Base-by-base conservation (phyloP, 1,140 invertebrate genomes). In the Trachelipus rathkii region DNA sequence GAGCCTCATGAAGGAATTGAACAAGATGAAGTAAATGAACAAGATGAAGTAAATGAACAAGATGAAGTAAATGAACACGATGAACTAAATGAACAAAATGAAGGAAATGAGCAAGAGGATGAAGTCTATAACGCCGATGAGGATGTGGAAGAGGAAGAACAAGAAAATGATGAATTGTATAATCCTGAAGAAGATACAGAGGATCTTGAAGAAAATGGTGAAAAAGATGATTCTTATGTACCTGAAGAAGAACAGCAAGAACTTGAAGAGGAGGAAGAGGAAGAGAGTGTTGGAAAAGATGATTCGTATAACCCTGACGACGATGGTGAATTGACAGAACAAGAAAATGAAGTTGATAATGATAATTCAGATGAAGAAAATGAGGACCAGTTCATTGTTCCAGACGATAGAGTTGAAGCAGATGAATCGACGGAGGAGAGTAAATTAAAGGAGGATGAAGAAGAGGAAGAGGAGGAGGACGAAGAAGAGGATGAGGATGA, bases 171-270 rank as follows among this genome's bases (percentile, higher is more conserved):
- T 46, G 67, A 50, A 24, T 21, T 45, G 21, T 45, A 13, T n/a
- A 23, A 71, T 15, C 45, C 45, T 13, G 74, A 76, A 23, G 50
- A 60, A 15, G 50, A 60, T 60, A 60, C 19, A 15, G 50, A 60
- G 19, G 71, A 19, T 13, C 21, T 43, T 15, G 44, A 45, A 9
- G 21, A 13, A 24, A 50, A 0, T 13, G 50, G 46, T 10, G 13
- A 24, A 8, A 13, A 9, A 70, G 50, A 44, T 24, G 45, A 33
- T 1, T 33, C 33, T 33, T 33, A 33, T 33, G 6, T 33, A 1
- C 33, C 13, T 44, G 24, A 33, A 66, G 23, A 33, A 11, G 21
- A 76, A 33, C 19, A n/a, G 0, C n/a, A 43, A 15, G 10, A 71
- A 43, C 15, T 15, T 11, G 23, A 71, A 43, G 15, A 71, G 2